Conservation (phyloP, 53 echinoderm and acorn worm species). For the Mesocentrotus franciscanus region DNA sequence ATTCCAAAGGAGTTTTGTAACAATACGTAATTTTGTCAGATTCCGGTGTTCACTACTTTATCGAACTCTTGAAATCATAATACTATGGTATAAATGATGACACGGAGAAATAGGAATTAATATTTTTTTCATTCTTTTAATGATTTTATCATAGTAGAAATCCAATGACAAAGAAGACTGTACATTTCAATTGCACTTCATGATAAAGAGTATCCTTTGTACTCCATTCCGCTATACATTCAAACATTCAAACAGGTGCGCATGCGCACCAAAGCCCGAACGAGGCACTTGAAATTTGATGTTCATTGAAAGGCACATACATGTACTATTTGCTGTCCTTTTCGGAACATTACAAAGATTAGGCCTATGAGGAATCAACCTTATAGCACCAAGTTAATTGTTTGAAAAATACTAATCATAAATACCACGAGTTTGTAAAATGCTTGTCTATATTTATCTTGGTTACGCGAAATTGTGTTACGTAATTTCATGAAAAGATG, state of each 20-base stretch:
- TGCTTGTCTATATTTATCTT: neutral
- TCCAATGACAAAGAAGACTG: constrained; percentile 31
- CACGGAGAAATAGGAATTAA: neutral
- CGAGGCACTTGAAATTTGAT: neutral
- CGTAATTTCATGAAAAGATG: neutral
- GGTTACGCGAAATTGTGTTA: neutral
- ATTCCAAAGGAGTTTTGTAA: too few species aligned
- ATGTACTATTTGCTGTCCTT: neutral
- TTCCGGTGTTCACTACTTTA: too few species aligned
- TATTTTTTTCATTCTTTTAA: constrained; percentile 40
- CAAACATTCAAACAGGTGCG: neutral
- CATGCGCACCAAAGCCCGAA: neutral
- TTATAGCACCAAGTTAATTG: neutral
- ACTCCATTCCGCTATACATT: neutral
- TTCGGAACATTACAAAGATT: neutral
- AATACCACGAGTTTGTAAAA: neutral
- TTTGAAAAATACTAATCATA: constrained; percentile 3
- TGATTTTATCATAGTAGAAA: constrained; percentile 28
- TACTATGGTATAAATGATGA: neutral
- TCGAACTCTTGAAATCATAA: too few species aligned
- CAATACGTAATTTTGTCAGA: too few species aligned
- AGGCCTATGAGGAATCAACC: neutral
- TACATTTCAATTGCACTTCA: constrained; percentile 57
- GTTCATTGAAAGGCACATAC: constrained; percentile 2
- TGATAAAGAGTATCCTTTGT: neutral